Base-by-base conservation (phyloP, 1,140 invertebrate species). In the Sycophaga agraensis region DNA sequence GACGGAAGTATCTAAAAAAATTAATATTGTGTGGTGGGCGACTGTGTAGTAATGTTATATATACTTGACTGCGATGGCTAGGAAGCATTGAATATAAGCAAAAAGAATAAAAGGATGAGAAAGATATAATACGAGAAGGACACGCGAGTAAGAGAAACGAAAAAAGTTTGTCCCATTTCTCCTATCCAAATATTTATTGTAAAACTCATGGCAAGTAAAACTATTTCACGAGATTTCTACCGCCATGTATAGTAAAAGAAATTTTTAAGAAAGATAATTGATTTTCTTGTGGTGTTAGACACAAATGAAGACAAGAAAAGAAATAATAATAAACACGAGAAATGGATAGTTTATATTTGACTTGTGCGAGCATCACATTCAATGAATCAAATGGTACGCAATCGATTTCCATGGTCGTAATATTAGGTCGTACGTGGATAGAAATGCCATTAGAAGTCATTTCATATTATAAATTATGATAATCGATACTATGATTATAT, bases 381-480 rank as follows among this genome's bases (percentile, higher is more conserved):
- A 66, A 62, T 59, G 64, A 62, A 66, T 66, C 56, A 62, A 62
- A 66, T 55, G 49, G 40, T 28, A 58, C 31, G 61, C 61, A 63
- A 57, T 63, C 48, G 35, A 51, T 21, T 63, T 58, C 48, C 11
- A 4, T 39, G 16, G 43, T 35, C 4, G 40, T 43, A 19, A 45
- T 40, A 54, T 64, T 59, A 28, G 39, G 19, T 49, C 43, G 39
- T 48, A 24, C 26, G 35, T 46, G 21, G 22, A 60, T 64, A 39
- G 28, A 42, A 35, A 64, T 35, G 21, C 22, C 35, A 50, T 56
- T 65, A 26, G 21, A 39, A 58, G n/a, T n/a, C n/a, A 59, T 60
- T 31, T 46, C 35, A 49, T 49, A 49, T 31, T 26, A 28, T 28
- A 14, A 26, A 54, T 54, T 54, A 61, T 51, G 26, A 54, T 61